phyloP scores from a whole-genome alignment of 2,888 invertebrate species.

The Dynastes grantii region DNA sequence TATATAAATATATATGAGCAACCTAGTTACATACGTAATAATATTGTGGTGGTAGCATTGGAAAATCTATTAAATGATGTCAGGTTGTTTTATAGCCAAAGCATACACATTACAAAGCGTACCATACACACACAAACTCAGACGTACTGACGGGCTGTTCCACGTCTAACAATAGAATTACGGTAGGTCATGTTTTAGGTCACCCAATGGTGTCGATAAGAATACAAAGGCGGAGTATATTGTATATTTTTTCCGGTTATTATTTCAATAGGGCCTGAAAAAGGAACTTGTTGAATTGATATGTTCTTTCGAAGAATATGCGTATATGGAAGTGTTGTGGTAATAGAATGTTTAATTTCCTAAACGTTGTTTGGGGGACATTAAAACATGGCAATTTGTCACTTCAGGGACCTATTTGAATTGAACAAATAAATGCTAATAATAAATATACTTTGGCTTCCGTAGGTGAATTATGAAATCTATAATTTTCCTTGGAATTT shows the following conservation, averaged over 20 bases:
- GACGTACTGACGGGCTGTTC: neutral
- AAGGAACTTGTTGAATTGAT: slow-evolving; percentile 24
- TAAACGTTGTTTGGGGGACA: too few relatives aligned
- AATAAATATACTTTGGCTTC: too few relatives aligned
- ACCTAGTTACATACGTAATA: neutral
- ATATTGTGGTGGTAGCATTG: neutral
- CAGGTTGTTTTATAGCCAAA: neutral
- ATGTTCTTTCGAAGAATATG: neutral
- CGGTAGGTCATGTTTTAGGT: slow-evolving; percentile 44
- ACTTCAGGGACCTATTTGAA: too few relatives aligned
- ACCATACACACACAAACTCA: neutral
- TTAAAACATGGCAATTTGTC: too few relatives aligned
- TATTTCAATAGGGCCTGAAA: neutral
- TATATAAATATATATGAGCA: neutral
- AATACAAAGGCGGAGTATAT: slow-evolving; percentile 15
- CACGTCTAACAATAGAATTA: slow-evolving; percentile 38
- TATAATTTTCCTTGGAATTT: too few relatives aligned
- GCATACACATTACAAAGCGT: slow-evolving; percentile 1
- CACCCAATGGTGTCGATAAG: slow-evolving; percentile 27
- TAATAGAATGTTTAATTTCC: too few relatives aligned
- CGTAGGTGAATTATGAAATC: too few relatives aligned
- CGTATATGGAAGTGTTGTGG: too few relatives aligned
- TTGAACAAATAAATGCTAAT: too few relatives aligned
- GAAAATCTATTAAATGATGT: slow-evolving; percentile 15
- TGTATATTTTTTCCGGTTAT: slow-evolving; percentile 13